Percentiles rank a stretch among this genome's conserved stretches.
Evolutionary conservation across 2,797 vertebrate genomes (phyloP).

Genomic region (Peromyscus attwateri): DNA sequence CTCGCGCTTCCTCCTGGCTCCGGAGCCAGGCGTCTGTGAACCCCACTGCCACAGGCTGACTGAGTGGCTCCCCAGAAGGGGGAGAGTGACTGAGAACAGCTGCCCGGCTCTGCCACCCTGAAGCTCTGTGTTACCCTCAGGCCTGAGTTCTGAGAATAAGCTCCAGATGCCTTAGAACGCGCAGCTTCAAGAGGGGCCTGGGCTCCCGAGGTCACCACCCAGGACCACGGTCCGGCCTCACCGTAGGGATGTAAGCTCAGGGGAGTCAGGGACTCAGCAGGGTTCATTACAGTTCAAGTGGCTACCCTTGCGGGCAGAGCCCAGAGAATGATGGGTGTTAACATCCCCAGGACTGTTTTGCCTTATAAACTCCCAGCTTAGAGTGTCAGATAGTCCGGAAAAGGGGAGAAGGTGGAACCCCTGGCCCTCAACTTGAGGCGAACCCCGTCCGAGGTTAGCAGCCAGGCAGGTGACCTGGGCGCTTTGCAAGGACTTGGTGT

Average conservation of each 20-base stretch:
- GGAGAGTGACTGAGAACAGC: conserved; percentile 64
- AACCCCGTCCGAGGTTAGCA: background rate
- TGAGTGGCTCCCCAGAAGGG: conserved; percentile 22
- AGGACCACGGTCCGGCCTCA: background rate
- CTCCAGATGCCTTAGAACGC: background rate
- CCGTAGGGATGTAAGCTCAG: background rate
- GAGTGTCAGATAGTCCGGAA: background rate
- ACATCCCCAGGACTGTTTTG: background rate
- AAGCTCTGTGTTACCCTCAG: background rate
- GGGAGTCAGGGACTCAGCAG: background rate
- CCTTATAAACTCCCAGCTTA: background rate
- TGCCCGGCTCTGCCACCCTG: conserved; percentile 53
- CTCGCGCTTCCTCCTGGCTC: too few relatives aligned
- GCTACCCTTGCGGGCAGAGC: background rate
- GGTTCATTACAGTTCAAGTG: background rate
- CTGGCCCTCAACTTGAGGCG: background rate
- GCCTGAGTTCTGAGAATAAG: background rate
- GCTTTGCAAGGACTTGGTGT: background rate
- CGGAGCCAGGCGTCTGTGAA: background rate
- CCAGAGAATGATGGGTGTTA: background rate
- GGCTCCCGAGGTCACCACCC: background rate
- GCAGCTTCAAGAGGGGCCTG: background rate
- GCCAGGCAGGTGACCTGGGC: background rate
- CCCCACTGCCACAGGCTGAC: background rate
- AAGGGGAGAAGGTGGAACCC: background rate